Evolutionary conservation across 2,797 vertebrate species (phyloP).

Genomic region (Brachyrhaphis roseni): DNA sequence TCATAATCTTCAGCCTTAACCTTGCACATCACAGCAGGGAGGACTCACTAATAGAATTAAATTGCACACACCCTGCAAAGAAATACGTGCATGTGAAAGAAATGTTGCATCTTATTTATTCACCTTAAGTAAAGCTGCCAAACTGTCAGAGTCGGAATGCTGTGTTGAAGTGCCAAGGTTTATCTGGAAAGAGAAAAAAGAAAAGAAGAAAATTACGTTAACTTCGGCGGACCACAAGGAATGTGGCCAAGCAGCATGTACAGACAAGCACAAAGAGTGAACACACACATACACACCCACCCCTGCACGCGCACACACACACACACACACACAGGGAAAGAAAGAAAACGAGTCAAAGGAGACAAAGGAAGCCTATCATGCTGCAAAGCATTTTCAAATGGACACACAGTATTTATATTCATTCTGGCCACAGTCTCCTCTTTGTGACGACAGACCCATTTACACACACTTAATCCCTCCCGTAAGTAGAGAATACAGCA

Average conservation of each 20-base stretch:
- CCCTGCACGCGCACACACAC: conserved; percentile 29
- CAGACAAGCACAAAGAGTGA: conserved; percentile 68
- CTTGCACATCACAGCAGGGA: conserved; percentile 38
- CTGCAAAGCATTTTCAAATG: conserved; percentile 32
- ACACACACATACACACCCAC: conserved; percentile 16
- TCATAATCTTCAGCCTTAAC: conserved; percentile 45
- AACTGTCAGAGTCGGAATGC: conserved; percentile 26
- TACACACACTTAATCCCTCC: background rate
- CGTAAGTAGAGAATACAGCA: background rate
- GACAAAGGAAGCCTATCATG: conserved; percentile 54
- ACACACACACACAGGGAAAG: conserved; percentile 29
- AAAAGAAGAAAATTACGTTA: conserved; percentile 58
- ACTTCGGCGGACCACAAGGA: conserved; percentile 75
- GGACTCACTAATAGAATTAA: conserved; percentile 14
- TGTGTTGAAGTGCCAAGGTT: conserved; percentile 34
- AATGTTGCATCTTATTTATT: background rate
- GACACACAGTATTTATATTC: conserved; percentile 30
- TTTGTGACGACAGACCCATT: conserved; percentile 1
- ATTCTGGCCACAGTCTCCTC: conserved; percentile 12
- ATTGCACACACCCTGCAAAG: conserved; percentile 8
- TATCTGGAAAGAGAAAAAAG: conserved; percentile 47
- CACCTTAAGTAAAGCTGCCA: conserved; percentile 5
- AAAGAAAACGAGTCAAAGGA: conserved; percentile 28
- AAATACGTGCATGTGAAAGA: conserved; percentile 7
- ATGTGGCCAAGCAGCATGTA: conserved; percentile 69